Evolutionary conservation across 2,113 vertebrate species (phyloP).

Genomic region (Neogale vison): DNA sequence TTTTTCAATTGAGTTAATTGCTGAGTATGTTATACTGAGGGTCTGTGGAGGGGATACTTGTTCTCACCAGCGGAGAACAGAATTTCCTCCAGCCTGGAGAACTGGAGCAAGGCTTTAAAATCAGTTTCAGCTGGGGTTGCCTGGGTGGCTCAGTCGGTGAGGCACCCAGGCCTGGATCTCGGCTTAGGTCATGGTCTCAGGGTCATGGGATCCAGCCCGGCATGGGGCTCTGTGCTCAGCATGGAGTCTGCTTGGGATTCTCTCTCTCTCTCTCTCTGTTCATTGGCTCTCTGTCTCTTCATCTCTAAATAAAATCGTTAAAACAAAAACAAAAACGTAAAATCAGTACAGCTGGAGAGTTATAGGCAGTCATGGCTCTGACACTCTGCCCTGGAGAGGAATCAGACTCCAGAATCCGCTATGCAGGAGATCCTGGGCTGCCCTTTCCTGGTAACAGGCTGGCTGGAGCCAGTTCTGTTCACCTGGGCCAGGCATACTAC

Average conservation of each 20-base stretch:
- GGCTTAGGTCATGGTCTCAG: background rate
- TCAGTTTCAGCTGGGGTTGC: background rate
- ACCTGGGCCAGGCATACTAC: background rate
- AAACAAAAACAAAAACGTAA: background rate
- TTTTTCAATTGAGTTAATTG: background rate
- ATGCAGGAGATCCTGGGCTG: background rate
- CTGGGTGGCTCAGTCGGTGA: background rate
- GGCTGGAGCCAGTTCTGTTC: background rate
- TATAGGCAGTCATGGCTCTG: background rate
- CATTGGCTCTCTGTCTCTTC: background rate
- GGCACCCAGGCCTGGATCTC: background rate
- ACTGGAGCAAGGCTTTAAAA: background rate
- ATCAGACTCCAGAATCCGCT: background rate
- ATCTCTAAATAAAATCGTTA: background rate
- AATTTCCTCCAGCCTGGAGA: background rate
- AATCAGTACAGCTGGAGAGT: background rate
- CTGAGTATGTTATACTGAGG: background rate
- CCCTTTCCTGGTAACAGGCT: background rate
- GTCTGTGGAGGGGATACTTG: background rate
- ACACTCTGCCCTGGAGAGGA: background rate
- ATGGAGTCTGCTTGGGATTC: background rate
- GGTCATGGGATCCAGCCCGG: background rate
- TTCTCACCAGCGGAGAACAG: background rate
- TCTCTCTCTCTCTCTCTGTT: background rate
- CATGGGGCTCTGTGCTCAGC: background rate